Conservation (phyloP, 2,797 vertebrate genomes). For the Enoplosus armatus region DNA sequence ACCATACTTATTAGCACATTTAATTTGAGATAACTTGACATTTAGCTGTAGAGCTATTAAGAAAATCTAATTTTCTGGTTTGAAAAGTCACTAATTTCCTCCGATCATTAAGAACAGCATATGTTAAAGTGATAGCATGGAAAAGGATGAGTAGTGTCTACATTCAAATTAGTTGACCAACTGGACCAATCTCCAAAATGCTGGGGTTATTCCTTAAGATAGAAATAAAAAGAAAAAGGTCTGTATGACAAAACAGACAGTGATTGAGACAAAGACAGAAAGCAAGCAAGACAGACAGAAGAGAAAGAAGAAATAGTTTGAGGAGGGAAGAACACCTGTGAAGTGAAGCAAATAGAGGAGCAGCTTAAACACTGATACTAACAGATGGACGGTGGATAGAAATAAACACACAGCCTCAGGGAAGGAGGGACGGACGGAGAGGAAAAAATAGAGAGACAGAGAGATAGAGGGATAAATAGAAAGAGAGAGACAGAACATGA, state of each 20-base stretch:
- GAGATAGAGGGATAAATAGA: conserved; percentile 50
- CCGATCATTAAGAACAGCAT: not conserved
- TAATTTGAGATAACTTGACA: conserved; percentile 46
- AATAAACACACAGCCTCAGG: conserved; percentile 92
- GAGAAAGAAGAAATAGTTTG: conserved; percentile 39
- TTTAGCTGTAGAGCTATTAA: conserved; percentile 24
- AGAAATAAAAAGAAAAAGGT: conserved; percentile 1
- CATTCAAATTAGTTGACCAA: not conserved
- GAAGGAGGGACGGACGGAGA: conserved; percentile 72
- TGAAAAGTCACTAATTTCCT: conserved; percentile 17
- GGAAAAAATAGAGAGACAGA: too few species aligned
- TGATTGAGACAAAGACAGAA: conserved; percentile 27
- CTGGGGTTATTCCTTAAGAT: not conserved
- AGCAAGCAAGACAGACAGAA: conserved; percentile 25
- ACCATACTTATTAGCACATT: conserved; percentile 10
- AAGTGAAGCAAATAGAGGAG: conserved; percentile 63
- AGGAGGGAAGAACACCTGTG: conserved; percentile 61
- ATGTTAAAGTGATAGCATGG: not conserved
- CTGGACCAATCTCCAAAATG: not conserved
- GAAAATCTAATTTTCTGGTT: not conserved
- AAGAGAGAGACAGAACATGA: conserved; percentile 41
- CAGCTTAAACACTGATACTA: conserved; percentile 82
- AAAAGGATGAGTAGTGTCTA: not conserved
- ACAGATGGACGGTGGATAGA: conserved; percentile 89
- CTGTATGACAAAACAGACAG: conserved; percentile 14